Conservation (phyloP, 2,888 invertebrate genomes). For the Phrixothrix hirtus region DNA sequence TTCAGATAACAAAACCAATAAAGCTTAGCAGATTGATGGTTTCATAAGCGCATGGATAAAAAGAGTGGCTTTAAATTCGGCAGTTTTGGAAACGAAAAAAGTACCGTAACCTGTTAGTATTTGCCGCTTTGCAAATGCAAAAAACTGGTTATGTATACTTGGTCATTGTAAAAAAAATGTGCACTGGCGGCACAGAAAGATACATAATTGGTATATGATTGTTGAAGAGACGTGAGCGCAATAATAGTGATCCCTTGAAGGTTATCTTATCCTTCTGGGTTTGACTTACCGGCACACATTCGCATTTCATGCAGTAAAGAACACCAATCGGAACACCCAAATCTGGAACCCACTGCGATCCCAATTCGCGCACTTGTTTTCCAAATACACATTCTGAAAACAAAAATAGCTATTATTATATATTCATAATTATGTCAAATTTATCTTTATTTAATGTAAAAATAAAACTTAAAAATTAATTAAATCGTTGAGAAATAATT, state of each 20-base stretch:
- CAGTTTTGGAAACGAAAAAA: conserved; percentile 28
- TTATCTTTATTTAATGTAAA: no score
- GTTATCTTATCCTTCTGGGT: conserved; percentile 25
- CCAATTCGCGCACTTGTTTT: conserved; percentile 82
- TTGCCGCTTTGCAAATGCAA: conserved; percentile 36
- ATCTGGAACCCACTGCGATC: conserved; percentile 90
- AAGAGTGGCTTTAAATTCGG: no score
- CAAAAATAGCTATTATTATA: conserved; percentile 39
- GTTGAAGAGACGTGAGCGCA: conserved; percentile 32
- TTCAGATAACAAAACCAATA: no score
- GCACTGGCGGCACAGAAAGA: conserved; percentile 33
- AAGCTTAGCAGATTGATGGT: conserved; percentile 6
- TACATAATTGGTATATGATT: conserved; percentile 38
- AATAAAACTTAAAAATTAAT: no score
- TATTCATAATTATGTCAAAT: neutral
- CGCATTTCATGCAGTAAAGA: conserved; percentile 94
- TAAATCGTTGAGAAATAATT: no score
- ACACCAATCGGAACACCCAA: conserved; percentile 91
- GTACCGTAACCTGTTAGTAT: conserved; percentile 35
- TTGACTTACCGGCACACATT: conserved; percentile 88
- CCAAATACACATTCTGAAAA: conserved; percentile 92
- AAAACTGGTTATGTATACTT: conserved; percentile 35
- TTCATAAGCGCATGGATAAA: conserved; percentile 5
- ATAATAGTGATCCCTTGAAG: conserved; percentile 30
- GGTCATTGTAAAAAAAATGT: conserved; percentile 19